Percentiles rank a stretch among this genome's conserved stretches.
Conservation (phyloP, 2,113 vertebrate species). For the Plotosus lineatus region DNA sequence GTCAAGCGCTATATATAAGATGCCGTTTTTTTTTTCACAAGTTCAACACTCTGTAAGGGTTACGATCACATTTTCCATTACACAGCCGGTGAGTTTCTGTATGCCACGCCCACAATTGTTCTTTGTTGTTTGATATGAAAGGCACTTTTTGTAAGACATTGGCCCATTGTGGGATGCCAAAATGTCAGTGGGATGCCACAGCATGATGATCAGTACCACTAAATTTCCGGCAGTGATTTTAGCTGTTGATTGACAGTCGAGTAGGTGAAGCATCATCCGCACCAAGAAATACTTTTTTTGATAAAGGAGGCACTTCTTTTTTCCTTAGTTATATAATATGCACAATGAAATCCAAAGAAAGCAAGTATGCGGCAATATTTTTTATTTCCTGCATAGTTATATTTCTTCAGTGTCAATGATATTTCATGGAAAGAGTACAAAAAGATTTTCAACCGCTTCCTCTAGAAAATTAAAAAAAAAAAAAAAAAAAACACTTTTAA, state of each 20-base stretch:
- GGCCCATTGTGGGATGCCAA: not conserved
- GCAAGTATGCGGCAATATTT: not conserved
- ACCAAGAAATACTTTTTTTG: not conserved
- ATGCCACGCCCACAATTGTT: too few species aligned
- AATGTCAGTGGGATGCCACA: not conserved
- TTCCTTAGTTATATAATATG: not conserved
- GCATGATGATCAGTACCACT: not conserved
- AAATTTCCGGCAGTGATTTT: not conserved
- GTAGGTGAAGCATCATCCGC: not conserved
- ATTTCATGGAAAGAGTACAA: not conserved
- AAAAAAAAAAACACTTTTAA: not conserved
- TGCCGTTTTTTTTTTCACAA: too few species aligned
- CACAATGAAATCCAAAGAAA: not conserved
- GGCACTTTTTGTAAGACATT: not conserved
- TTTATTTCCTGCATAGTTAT: not conserved
- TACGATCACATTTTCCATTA: too few species aligned
- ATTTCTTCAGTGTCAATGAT: too few species aligned
- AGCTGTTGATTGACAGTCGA: not conserved
- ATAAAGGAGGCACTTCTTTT: not conserved
- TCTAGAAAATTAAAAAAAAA: not conserved
- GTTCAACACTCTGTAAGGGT: too few species aligned
- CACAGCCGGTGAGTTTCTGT: too few species aligned
- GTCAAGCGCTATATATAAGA: too few species aligned
- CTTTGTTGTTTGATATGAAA: too few species aligned
- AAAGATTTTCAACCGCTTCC: not conserved